Conservation (phyloP, 2,113 vertebrate genomes). For the Rhinopomastus cyanomelas region DNA sequence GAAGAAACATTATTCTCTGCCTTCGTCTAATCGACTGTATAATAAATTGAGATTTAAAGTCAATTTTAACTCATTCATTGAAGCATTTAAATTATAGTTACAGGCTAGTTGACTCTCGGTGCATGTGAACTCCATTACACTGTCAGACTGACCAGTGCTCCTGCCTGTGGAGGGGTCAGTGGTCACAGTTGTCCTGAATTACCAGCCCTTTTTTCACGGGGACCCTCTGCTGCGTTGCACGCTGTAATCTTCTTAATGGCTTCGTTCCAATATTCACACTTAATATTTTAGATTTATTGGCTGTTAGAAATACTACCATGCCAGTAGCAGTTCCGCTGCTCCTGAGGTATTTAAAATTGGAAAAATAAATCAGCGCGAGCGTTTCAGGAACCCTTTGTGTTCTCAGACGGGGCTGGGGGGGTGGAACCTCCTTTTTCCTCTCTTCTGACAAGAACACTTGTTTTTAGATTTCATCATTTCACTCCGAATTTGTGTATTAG, state of each 20-base stretch:
- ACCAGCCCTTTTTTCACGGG: conserved; percentile 83
- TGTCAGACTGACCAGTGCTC: conserved; percentile 85
- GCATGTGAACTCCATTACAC: conserved; percentile 88
- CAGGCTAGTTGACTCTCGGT: conserved; percentile 72
- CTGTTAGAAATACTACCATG: conserved; percentile 92
- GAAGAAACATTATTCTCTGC: conserved; percentile 37
- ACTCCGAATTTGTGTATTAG: conserved; percentile 65
- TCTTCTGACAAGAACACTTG: conserved; percentile 75
- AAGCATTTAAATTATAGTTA: conserved; percentile 66
- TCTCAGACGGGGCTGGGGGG: conserved; percentile 20
- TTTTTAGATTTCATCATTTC: conserved; percentile 73
- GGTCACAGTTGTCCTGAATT: conserved; percentile 99
- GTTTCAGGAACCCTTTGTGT: conserved; percentile 80
- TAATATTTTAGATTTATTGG: conserved; percentile 99
- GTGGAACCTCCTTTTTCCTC: conserved; percentile 40
- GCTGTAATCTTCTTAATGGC: conserved; percentile 92
- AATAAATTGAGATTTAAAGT: conserved; percentile 70
- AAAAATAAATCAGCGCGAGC: conserved; percentile 82
- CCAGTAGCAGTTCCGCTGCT: conserved; percentile 89
- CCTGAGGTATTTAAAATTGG: conserved; percentile 85
- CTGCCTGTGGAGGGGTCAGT: conserved; percentile 85
- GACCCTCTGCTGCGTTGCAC: conserved; percentile 84
- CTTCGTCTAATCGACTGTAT: conserved; percentile 60
- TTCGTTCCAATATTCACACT: conserved; percentile 93
- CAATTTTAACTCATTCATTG: conserved; percentile 61